Conservation (phyloP, 2,797 vertebrate genomes). For the Poeciliopsis paucimaculata region DNA sequence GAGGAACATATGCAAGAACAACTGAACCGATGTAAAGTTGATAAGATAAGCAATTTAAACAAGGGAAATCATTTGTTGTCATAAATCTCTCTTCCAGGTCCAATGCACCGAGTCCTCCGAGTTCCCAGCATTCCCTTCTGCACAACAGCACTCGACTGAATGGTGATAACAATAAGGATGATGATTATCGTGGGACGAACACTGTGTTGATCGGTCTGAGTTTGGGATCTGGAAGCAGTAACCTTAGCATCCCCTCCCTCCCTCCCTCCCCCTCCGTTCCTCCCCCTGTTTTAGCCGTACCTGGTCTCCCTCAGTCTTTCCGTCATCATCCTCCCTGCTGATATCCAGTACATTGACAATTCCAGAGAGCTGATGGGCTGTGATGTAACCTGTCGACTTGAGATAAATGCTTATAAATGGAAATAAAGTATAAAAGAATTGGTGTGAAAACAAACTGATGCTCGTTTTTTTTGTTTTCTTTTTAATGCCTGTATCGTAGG, state of each 20-base stretch:
- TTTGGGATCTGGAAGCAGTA: conserved; percentile 72
- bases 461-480: not conserved
- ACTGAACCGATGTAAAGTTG: not conserved
- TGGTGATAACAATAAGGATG: conserved; percentile 31
- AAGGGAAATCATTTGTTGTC: not conserved
- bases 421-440: conserved; percentile 75
- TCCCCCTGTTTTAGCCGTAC: conserved; percentile 47
- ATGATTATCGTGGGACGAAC: conserved; percentile 32
- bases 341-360: conserved; percentile 50
- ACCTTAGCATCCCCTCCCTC: conserved; percentile 29
- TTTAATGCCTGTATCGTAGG: not conserved
- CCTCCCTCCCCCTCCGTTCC: not conserved
- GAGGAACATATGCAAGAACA: not conserved
- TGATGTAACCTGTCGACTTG: conserved; percentile 74
- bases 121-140: conserved; percentile 84
- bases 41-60: not conserved
- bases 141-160: conserved; percentile 75
- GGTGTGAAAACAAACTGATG: conserved; percentile 37
- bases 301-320: conserved; percentile 61
- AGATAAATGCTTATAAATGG: conserved; percentile 74
- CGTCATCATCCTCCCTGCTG: conserved; percentile 44
- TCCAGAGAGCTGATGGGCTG: conserved; percentile 68
- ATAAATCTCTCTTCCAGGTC: conserved; percentile 63
- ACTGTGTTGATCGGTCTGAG: conserved; percentile 54
- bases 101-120: conserved; percentile 81